Conservation (phyloP, 2,797 vertebrate genomes). For the Hapalemur alaotrensis region DNA sequence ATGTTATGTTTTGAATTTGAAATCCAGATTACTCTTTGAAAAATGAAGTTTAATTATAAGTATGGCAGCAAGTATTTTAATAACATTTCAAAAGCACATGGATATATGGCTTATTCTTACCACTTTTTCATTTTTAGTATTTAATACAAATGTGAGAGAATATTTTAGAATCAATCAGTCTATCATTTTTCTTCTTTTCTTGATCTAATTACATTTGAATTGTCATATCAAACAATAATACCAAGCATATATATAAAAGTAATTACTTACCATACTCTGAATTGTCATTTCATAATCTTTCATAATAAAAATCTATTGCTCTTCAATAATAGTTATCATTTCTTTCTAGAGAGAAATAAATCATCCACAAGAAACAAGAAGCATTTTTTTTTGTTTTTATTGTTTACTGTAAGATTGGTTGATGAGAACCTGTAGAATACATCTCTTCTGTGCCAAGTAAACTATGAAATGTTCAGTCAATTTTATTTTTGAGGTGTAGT, state of each 20-base stretch:
- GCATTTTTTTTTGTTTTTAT: neutral
- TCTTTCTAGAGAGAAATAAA: neutral
- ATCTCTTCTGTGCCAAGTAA: neutral
- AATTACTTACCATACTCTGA: neutral
- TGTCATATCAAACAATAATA: neutral
- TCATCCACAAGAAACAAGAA: neutral
- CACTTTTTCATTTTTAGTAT: neutral
- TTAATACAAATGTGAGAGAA: neutral
- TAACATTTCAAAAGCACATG: neutral
- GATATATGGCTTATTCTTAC: neutral
- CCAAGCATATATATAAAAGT: neutral
- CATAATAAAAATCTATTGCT: neutral
- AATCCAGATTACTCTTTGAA: constrained; percentile 7
- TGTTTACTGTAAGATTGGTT: neutral
- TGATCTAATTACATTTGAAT: neutral
- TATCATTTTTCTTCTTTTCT: neutral
- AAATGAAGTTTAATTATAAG: constrained; percentile 6
- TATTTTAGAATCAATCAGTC: neutral
- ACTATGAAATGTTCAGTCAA: neutral
- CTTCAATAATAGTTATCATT: neutral
- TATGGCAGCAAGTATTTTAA: constrained; percentile 5
- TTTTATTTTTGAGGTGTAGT: neutral
- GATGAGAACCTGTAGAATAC: neutral
- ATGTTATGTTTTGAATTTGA: neutral
- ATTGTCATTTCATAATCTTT: neutral